These are phyloP conservation scores for Oxyteleia sp. DNA, from an alignment of 2,888 invertebrate species.

Conservation along the genomic window DNA sequence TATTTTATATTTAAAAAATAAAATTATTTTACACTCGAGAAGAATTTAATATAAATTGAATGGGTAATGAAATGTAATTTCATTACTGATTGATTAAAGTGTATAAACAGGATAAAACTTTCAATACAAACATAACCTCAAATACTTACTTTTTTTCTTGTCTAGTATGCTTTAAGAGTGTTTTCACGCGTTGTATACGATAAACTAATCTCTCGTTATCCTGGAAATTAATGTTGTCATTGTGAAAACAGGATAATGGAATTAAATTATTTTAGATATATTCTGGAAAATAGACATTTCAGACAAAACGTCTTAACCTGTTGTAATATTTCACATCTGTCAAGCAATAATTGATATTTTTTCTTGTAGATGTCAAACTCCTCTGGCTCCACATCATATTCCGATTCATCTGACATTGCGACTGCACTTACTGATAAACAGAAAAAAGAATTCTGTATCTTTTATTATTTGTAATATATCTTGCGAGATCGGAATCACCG, in stretches of 20 bases:
- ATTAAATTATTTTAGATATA: not conserved
- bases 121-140: too few relatives aligned
- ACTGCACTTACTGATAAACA: too few relatives aligned
- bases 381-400: conserved; percentile 89
- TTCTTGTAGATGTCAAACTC: conserved; percentile 92
- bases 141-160: conserved; percentile 90
- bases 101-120: too few relatives aligned
- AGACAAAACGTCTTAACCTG: conserved; percentile 85
- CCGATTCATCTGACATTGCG: conserved; percentile 89
- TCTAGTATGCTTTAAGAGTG: conserved; percentile 90
- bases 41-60: too few relatives aligned
- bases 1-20: too few relatives aligned
- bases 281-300: conserved; percentile 21
- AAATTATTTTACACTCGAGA: too few relatives aligned
- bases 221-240: conserved; percentile 83
- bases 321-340: conserved; percentile 92
- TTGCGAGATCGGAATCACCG: too few relatives aligned
- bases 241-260: conserved; percentile 7
- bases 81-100: too few relatives aligned
- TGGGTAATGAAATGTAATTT: too few relatives aligned
- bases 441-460: too few relatives aligned
- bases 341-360: conserved; percentile 92
- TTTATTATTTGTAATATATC: too few relatives aligned
- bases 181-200: conserved; percentile 92
- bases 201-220: conserved; percentile 92